Evolutionary conservation across 2,113 vertebrate genomes (phyloP).

Genomic region (Sitta europaea): DNA sequence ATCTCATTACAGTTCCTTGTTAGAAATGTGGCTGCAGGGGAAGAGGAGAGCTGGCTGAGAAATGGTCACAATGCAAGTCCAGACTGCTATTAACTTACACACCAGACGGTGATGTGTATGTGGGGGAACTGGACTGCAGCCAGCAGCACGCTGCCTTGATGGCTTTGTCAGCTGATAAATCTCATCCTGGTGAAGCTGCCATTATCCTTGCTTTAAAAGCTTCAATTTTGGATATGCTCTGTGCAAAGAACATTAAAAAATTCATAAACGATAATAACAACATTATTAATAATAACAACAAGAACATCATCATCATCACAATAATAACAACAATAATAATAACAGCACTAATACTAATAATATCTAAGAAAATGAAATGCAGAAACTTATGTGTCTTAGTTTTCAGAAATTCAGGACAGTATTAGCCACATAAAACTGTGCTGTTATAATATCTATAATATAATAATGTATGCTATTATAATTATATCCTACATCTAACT

Average conservation of each 20-base stretch:
- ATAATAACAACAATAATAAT: too few species aligned
- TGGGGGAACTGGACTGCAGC: constrained; percentile 32
- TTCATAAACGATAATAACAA: not conserved
- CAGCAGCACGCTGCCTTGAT: constrained; percentile 35
- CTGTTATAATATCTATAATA: not conserved
- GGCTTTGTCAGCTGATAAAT: constrained; percentile 52
- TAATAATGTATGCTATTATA: not conserved
- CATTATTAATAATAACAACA: not conserved
- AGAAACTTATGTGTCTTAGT: not conserved
- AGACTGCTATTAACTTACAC: constrained; percentile 65
- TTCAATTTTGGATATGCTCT: not conserved
- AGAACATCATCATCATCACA: not conserved
- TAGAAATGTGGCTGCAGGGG: constrained; percentile 62
- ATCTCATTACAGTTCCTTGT: constrained; percentile 66
- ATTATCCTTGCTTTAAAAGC: not conserved
- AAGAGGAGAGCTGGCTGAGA: constrained; percentile 36
- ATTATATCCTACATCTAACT: not conserved
- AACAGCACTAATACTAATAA: not conserved
- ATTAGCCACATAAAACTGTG: not conserved
- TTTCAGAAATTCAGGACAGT: not conserved
- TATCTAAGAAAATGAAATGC: not conserved
- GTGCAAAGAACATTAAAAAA: not conserved
- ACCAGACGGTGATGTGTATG: constrained; percentile 35
- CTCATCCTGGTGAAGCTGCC: constrained; percentile 14
- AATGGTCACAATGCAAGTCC: constrained; percentile 51